phyloP scores from a whole-genome alignment of 2,797 vertebrate genomes.

The Pseudocheirus occidentalis region DNA sequence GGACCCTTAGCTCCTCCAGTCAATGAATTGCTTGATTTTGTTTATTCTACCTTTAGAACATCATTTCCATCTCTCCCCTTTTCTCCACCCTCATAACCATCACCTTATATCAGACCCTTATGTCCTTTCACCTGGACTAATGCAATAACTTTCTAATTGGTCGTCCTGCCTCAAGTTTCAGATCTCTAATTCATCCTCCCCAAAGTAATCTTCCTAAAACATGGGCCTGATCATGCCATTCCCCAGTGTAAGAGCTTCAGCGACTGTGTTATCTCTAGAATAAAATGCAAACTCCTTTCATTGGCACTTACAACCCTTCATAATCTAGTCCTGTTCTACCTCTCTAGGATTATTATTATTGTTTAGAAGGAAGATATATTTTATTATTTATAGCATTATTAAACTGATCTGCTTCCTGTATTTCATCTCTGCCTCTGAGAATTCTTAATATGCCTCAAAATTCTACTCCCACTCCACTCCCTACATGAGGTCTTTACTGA shows the following conservation, averaged over 20 bases:
- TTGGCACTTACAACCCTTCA: background rate
- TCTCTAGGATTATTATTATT: background rate
- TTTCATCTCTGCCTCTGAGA: background rate
- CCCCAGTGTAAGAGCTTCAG: background rate
- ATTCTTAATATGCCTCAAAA: background rate
- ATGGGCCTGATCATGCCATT: background rate
- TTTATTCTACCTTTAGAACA: background rate
- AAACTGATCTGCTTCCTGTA: background rate
- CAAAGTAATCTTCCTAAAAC: background rate
- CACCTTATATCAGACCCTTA: background rate
- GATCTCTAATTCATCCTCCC: background rate
- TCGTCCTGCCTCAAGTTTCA: background rate
- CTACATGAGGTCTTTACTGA: background rate
- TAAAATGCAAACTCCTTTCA: background rate
- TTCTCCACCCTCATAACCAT: background rate
- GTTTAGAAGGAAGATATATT: too few relatives aligned
- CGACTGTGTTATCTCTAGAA: background rate
- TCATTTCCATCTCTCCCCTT: background rate
- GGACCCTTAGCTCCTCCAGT: background rate
- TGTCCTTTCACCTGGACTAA: background rate
- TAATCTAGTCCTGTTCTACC: background rate
- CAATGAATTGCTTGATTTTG: background rate
- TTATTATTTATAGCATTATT: background rate
- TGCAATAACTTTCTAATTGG: background rate
- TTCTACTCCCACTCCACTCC: background rate